Evolutionary conservation across 30 jellyfish, hydroid and myxozoan species (phyloP), one percentile per base, ranked within the genome.

Genomic region (Cassiopea andromeda): DNA sequence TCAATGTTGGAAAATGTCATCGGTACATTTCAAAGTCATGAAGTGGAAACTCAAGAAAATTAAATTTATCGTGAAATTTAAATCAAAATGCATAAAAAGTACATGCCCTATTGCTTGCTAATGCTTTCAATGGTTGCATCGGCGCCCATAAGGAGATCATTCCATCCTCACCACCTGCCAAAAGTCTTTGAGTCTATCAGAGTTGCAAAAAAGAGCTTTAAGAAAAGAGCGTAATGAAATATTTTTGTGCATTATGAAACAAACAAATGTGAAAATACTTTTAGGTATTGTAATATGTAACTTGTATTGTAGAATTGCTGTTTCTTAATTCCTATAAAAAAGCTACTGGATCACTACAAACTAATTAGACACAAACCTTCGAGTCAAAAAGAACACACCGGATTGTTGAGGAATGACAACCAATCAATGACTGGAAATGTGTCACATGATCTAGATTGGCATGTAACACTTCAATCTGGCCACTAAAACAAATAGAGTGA

Each of bases 121-220:
- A 18, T 64, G 71, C 48, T 12, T 43, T 72, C 46, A 0, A 12
- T n/a, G 79, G 54, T 43, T 70, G 54, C n/a, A 70, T 38, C 12
- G 92, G 90, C 18, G 83, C 76, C 98, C 98, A 94, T 46, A 92
- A 49, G 8, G 98, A 84, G 14, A 94, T 77, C 98, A 94, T 94
- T 6, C 98, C 98, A 64, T 94, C 98, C 81, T 94, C 98, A 44
- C 97, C 98, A 44, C 98, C 98, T 66, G 97, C 92, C 60, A 94
- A 10, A 43, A 94, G 68, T 38, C 48, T n/a, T 2, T 60, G 46
- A 19, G 87, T 80, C 97, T 93, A 72, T n/a, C 27, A 70, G 38
- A 83, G 45, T 13, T 5, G 5, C 50, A 89, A 70, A 87, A 58
- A 5, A 43, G 47, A n/a, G n/a, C n/a, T n/a, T 48, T 4, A 12